These are phyloP conservation scores for Zaprionus taronus DNA, from an alignment of 1,140 invertebrate species.

Conservation along the genomic window DNA sequence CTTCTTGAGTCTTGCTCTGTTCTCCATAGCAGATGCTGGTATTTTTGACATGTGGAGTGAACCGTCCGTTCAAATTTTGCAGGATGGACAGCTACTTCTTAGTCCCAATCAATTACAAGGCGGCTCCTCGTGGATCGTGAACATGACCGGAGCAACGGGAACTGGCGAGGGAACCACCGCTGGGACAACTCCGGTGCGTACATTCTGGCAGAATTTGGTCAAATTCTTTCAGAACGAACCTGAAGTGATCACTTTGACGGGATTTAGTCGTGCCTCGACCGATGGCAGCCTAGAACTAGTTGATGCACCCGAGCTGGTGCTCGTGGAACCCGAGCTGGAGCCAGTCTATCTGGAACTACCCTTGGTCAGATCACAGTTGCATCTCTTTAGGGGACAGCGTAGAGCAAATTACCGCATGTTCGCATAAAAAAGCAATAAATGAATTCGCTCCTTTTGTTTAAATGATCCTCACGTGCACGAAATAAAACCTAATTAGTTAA, in stretches of 20 bases:
- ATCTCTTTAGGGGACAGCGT: background rate
- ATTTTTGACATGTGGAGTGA: background rate
- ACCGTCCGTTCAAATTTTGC: background rate
- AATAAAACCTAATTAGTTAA: slow-evolving; percentile 31
- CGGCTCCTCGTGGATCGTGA: background rate
- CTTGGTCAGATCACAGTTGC: background rate
- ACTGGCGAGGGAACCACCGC: background rate
- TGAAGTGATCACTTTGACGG: slow-evolving; percentile 1
- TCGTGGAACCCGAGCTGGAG: slow-evolving; percentile 1
- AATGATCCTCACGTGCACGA: slow-evolving; percentile 3
- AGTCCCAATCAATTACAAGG: background rate
- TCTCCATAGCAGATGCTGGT: background rate
- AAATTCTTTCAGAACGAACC: background rate
- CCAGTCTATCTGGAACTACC: slow-evolving; percentile 5
- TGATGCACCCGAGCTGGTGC: background rate
- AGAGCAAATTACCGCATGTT: slow-evolving; percentile 4
- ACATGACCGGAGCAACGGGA: background rate
- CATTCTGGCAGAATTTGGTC: background rate
- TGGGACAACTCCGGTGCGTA: background rate
- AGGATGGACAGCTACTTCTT: background rate
- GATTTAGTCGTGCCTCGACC: background rate
- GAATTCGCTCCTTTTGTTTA: background rate
- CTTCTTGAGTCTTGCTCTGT: background rate
- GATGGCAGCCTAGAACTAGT: background rate
- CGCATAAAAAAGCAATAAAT: background rate